Evolutionary conservation across 2,113 vertebrate genomes (phyloP), one percentile per base, ranked within the genome.

Genomic region (Megatriorchis doriae): DNA sequence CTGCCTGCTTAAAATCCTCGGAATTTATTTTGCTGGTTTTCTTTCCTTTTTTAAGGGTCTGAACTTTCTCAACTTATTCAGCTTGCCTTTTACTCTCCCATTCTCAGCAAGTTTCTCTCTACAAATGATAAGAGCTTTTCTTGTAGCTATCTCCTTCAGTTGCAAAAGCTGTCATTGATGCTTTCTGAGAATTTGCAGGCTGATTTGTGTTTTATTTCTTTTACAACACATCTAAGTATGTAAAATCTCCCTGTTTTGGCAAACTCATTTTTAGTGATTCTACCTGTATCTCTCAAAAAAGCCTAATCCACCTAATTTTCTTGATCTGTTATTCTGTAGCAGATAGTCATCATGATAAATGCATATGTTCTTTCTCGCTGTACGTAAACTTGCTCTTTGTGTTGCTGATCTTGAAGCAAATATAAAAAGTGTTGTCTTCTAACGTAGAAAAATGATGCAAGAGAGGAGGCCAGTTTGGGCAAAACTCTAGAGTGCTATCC

Each of bases 361-460:
- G 90, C 58, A 5, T 48, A 3, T 72, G 61, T 88, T 97, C 70
- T 95, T 91, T 93, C 65, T 72, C 1, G 0, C 72, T 63, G 9
- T 72, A 19, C 87, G 81, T 90, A 91, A 93, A 88, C 87, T 90
- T 90, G 90, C 92, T 97, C 87, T 95, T 95, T 97, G 87, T 20
- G 11, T 94, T 91, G 74, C 84, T 96, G 87, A 94, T 97, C 87
- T 88, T 65, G 84, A 88, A 82, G 78, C 29, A 95, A 93, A 96
- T 88, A 70, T 12, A 75, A 75, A 45, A 93, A 94, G 43, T 72
- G 53, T 74, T 96, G 89, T 96, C 92, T 77, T 81, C 32, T 96
- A 97, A 97, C 78, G 3, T 5, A 96, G 94, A 97, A 94, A 96
- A 97, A 97, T 90, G 87, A 94, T 73, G 78, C 43, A 50, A 36